These are phyloP conservation scores for Perognathus longimembris DNA, from an alignment of 2,113 vertebrate genomes.

Conservation along the genomic window DNA sequence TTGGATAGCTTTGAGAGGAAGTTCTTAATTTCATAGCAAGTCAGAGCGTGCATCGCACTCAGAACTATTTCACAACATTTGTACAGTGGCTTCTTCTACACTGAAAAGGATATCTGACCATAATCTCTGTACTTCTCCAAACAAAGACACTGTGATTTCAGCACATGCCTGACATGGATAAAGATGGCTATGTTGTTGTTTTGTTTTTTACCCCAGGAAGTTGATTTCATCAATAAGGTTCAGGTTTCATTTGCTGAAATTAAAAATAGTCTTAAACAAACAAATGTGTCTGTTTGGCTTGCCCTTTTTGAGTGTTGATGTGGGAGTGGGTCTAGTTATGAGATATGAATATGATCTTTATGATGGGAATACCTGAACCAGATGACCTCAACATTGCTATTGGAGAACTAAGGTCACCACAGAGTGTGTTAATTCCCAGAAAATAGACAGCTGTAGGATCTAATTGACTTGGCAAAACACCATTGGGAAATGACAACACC, in stretches of 20 bases:
- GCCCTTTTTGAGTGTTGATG: constrained; percentile 37
- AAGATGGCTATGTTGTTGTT: neutral
- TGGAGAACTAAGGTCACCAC: neutral
- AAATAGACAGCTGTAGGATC: constrained; percentile 44
- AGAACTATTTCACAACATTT: constrained; percentile 81
- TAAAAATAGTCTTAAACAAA: constrained; percentile 48
- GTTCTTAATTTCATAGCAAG: constrained; percentile 82
- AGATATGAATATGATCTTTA: neutral
- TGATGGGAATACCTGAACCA: neutral
- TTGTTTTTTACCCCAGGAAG: constrained; percentile 56
- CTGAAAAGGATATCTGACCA: constrained; percentile 57
- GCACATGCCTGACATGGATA: neutral
- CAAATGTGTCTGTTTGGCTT: neutral
- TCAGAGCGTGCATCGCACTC: constrained; percentile 74
- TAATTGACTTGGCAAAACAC: neutral
- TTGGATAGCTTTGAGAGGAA: constrained; percentile 77
- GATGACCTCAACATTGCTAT: neutral
- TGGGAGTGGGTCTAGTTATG: neutral
- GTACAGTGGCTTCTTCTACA: constrained; percentile 74
- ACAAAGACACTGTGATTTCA: constrained; percentile 59
- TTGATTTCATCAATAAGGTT: constrained; percentile 71
- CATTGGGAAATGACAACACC: neutral
- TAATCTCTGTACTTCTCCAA: constrained; percentile 70
- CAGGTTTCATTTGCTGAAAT: constrained; percentile 65
- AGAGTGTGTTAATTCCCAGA: neutral